phyloP scores from a whole-genome alignment of 2,113 vertebrate species.

The Xiphophorus hellerii region DNA sequence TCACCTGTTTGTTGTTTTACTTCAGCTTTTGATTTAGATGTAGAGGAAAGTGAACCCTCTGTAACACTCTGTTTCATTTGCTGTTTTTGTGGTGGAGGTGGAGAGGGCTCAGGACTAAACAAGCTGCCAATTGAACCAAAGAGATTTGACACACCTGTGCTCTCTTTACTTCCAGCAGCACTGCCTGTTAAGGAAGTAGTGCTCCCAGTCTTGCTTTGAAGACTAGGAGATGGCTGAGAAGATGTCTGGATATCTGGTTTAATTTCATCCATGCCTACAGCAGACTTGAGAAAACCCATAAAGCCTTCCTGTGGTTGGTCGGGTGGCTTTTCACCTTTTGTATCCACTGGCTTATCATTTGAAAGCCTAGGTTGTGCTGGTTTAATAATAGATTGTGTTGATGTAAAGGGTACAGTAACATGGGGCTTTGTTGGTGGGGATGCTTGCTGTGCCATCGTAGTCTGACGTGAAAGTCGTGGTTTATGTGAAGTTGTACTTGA shows the following conservation, averaged over 20 bases:
- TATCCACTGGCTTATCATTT: constrained; percentile 34
- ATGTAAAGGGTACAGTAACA: constrained; percentile 49
- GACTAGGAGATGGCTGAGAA: constrained; percentile 61
- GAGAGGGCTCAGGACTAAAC: constrained; percentile 81
- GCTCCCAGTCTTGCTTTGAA: constrained; percentile 58
- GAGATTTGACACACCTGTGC: constrained; percentile 79
- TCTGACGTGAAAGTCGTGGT: constrained; percentile 74
- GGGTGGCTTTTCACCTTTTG: constrained; percentile 52
- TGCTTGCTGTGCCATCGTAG: constrained; percentile 69
- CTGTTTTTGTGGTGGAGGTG: constrained; percentile 68
- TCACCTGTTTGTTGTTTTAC: constrained; percentile 69
- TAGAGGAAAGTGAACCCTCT: constrained; percentile 43
- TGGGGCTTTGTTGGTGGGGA: constrained; percentile 60
- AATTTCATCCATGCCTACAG: constrained; percentile 78
- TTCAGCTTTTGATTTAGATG: constrained; percentile 60
- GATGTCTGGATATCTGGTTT: constrained; percentile 69
- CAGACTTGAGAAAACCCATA: constrained; percentile 87
- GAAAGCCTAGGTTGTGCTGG: constrained; percentile 3
- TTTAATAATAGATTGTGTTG: constrained; percentile 45
- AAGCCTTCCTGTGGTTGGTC: constrained; percentile 83
- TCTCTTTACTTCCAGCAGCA: constrained; percentile 77
- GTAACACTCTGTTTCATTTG: constrained; percentile 68
- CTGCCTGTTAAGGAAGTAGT: constrained; percentile 48
- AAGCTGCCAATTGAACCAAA: constrained; percentile 87
- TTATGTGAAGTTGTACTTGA: constrained; percentile 58